These are phyloP conservation scores for Meloidogyne floridensis DNA, from an alignment of 1,140 invertebrate species.

Conservation along the genomic window DNA sequence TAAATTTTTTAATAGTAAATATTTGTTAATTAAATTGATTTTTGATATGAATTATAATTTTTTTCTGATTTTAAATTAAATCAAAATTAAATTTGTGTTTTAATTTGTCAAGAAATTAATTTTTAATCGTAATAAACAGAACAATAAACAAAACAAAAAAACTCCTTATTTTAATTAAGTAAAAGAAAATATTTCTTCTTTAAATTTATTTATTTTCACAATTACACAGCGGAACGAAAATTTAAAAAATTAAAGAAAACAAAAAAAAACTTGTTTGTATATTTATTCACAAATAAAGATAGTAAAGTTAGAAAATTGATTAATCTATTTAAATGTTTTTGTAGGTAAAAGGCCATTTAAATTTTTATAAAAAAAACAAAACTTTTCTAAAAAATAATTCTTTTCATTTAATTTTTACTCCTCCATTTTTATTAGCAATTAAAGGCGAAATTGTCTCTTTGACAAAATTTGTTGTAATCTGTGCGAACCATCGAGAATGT, in stretches of 20 bases:
- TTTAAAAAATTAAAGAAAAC: neutral
- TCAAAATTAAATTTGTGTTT: too few species aligned
- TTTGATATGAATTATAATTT: too few species aligned
- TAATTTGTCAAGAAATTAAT: too few species aligned
- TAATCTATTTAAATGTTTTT: neutral
- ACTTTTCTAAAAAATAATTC: neutral
- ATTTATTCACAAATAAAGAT: neutral
- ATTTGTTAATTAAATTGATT: too few species aligned
- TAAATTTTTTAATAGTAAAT: too few species aligned
- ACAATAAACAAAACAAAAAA: too few species aligned
- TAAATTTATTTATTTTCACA: too few species aligned
- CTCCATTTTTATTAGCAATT: neutral
- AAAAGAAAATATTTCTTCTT: too few species aligned
- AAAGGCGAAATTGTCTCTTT: neutral
- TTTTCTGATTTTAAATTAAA: too few species aligned
- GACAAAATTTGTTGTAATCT: constrained; percentile 36
- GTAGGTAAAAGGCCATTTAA: neutral
- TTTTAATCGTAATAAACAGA: too few species aligned
- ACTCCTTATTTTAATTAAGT: too few species aligned
- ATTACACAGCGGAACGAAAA: neutral
- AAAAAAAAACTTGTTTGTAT: neutral
- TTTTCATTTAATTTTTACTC: constrained; percentile 6
- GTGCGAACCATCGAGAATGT: constrained; percentile 62
- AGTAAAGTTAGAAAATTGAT: constrained; percentile 5
- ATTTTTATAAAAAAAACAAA: neutral